phyloP scores from a whole-genome alignment of 2,797 vertebrate species.

The Ciconia nigra region DNA sequence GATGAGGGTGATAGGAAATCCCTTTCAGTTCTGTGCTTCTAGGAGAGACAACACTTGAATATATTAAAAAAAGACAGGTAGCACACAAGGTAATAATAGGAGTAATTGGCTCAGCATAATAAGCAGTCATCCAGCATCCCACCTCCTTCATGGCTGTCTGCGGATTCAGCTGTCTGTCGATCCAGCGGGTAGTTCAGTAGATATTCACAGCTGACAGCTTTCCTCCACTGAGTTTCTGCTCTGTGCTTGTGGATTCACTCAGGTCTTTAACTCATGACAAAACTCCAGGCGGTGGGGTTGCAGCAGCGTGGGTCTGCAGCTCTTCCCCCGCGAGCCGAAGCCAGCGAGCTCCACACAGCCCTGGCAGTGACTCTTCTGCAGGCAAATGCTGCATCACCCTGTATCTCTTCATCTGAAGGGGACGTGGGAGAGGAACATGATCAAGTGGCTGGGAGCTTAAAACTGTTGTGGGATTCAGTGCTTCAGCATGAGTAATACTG shows the following conservation, averaged over 20 bases:
- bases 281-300: slow-evolving; percentile 13
- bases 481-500: slow-evolving; percentile 2
- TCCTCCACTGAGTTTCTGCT: background rate
- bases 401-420: slow-evolving; percentile 38
- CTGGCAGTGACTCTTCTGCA: slow-evolving; percentile 59
- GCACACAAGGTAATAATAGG: slow-evolving; percentile 28
- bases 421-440: slow-evolving; percentile 51
- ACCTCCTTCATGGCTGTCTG: slow-evolving; percentile 17
- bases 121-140: slow-evolving; percentile 41
- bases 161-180: slow-evolving; percentile 12
- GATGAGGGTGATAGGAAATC: background rate
- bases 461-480: slow-evolving; percentile 10
- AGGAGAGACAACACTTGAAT: slow-evolving; percentile 29
- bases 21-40: background rate
- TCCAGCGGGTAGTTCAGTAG: background rate
- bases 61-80: slow-evolving; percentile 40
- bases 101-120: slow-evolving; percentile 56
- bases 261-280: background rate
- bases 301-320: slow-evolving; percentile 18
- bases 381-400: slow-evolving; percentile 62
- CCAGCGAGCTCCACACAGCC: slow-evolving; percentile 15
- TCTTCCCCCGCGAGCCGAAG: background rate
- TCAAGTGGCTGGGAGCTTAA: slow-evolving; percentile 34
- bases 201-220: slow-evolving; percentile 12
- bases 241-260: background rate